Evolutionary conservation across 2,797 vertebrate genomes (phyloP), one percentile per base, ranked within the genome.

Genomic region (Enteromius thamalakanensis): DNA sequence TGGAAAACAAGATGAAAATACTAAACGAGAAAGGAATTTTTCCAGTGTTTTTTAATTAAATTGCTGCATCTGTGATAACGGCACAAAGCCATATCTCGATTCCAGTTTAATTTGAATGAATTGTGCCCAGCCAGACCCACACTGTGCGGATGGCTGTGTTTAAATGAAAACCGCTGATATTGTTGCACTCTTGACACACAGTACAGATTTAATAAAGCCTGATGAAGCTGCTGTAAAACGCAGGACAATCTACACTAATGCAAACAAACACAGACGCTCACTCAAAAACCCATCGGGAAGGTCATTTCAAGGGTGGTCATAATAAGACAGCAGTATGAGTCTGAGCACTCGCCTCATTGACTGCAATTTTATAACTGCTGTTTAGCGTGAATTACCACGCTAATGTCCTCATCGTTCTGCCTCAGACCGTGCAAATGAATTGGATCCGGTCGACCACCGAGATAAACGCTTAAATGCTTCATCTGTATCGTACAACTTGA

Each of bases 351-450:
- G 29, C 42, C 80, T 53, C 71, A 55, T 14, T 37, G 17, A n/a
- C 42, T 40, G 53, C 40, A 51, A 45, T 84, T 89, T 87, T 78
- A 80, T 74, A 68, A 74, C 64, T 17, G 76, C 80, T 69, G 76
- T 86, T 85, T 74, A 81, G 49, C 15, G 40, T 72, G 83, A 89
- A 87, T 88, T 84, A 84, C 81, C 75, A 62, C 69, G 55, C 72
- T 82, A 78, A 86, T 86, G 85, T 88, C 79, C 77, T 79, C 84
- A 83, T 85, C 85, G 85, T 83, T 87, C 49, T 45, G 55, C 85
- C 81, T 78, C 82, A 68, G 65, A 77, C 86, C 89, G 72, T 67
- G 37, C 77, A 83, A 84, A 89, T 88, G 60, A 87, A 86, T 86
- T 87, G 80, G 58, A 84, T 89, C 71, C 62, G 64, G 58, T 55